Evolutionary conservation across 2,888 invertebrate species (phyloP).

Genomic region (Elysia crispata): DNA sequence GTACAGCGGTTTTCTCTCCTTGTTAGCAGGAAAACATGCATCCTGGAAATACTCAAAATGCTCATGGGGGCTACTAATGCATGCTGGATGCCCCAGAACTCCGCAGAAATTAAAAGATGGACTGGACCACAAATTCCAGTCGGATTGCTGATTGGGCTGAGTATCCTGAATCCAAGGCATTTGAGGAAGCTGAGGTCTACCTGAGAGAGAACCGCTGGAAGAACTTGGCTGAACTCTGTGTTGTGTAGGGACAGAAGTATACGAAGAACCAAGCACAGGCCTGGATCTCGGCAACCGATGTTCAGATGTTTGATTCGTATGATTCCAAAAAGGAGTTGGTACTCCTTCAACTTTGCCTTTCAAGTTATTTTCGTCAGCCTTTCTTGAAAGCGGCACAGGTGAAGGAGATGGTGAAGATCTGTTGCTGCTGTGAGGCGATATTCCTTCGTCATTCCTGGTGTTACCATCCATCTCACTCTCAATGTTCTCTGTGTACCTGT

Average conservation of each 20-base stretch:
- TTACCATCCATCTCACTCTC: slow-evolving; percentile 15
- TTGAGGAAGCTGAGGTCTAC: background rate
- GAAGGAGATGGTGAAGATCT: too few species aligned
- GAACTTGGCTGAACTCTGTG: background rate
- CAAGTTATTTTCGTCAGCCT: background rate
- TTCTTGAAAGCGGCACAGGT: too few species aligned
- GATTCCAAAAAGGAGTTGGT: background rate
- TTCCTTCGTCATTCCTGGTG: too few species aligned
- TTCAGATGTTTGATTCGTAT: background rate
- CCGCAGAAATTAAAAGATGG: slow-evolving; percentile 39
- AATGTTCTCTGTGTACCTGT: slow-evolving; percentile 44
- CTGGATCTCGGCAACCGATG: background rate
- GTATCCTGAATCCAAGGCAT: background rate
- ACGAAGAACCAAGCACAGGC: background rate
- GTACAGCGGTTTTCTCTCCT: slow-evolving; percentile 27
- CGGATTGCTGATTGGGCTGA: background rate
- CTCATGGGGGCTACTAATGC: background rate
- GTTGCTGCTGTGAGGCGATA: too few species aligned
- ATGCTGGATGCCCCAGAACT: background rate
- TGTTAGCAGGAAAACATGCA: background rate
- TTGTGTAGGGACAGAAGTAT: background rate
- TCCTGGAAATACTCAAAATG: background rate
- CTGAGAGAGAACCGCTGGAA: background rate
- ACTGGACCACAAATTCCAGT: slow-evolving; percentile 44
- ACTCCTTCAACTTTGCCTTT: background rate